A percentile compares a stretch with the other conserved stretches of the same genome.
These are phyloP conservation scores for Pemphigus obesinymphae DNA, from an alignment of 1,140 invertebrate species.

Conservation along the genomic window DNA sequence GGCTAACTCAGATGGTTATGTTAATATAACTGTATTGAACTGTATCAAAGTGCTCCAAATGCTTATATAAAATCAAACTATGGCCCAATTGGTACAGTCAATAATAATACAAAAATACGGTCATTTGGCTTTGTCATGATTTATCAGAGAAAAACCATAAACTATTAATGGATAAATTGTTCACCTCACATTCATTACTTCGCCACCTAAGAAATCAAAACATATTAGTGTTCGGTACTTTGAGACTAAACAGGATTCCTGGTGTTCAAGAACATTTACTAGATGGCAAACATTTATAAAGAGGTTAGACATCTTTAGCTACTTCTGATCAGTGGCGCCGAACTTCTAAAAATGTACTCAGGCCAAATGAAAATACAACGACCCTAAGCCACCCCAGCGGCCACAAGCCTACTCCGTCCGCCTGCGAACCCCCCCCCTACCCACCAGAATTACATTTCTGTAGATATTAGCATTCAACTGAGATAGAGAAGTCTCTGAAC, in stretches of 20 bases:
- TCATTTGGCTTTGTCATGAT: neutral
- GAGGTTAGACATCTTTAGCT: neutral
- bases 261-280: neutral
- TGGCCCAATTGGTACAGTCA: neutral
- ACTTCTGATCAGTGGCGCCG: too few relatives aligned
- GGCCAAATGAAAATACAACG: too few relatives aligned
- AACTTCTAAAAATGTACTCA: too few relatives aligned
- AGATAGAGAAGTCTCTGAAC: too few relatives aligned
- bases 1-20: neutral
- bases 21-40: neutral
- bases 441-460: too few relatives aligned
- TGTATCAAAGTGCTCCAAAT: neutral
- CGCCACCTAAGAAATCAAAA: neutral
- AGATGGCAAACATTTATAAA: neutral
- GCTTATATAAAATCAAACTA: neutral
- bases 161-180: neutral
- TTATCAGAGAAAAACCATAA: neutral
- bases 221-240: neutral
- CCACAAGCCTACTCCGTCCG: too few relatives aligned
- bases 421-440: too few relatives aligned
- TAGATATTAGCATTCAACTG: too few relatives aligned
- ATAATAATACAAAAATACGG: neutral
- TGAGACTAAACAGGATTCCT: neutral
- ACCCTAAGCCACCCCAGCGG: too few relatives aligned
- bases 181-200: neutral